phyloP scores from a whole-genome alignment of 2,888 invertebrate genomes.

The Harmothoe impar region DNA sequence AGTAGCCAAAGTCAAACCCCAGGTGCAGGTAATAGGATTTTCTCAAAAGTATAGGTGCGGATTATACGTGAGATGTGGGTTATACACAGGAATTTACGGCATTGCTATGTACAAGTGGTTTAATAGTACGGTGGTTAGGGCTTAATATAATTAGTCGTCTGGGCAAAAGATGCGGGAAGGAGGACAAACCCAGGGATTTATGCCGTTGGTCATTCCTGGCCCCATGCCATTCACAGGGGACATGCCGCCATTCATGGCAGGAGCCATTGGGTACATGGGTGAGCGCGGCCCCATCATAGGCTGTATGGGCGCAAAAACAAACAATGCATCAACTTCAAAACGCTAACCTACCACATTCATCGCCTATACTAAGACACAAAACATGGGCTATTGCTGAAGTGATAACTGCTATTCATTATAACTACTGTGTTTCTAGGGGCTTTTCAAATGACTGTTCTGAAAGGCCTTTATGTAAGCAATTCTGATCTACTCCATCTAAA shows the following conservation, averaged over 20 bases:
- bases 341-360: background rate
- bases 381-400: too few relatives aligned
- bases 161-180: background rate
- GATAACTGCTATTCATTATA: too few relatives aligned
- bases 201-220: conserved; percentile 34
- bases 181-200: conserved; percentile 53
- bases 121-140: background rate
- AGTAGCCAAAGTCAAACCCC: too few relatives aligned
- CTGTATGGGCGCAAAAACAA: background rate
- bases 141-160: background rate
- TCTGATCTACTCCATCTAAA: too few relatives aligned
- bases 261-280: conserved; percentile 17
- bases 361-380: too few relatives aligned
- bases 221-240: conserved; percentile 22
- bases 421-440: too few relatives aligned
- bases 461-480: too few relatives aligned
- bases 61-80: too few relatives aligned
- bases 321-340: background rate
- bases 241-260: conserved; percentile 48
- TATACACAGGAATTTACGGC: too few relatives aligned
- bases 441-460: too few relatives aligned
- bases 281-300: conserved; percentile 31
- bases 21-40: too few relatives aligned
- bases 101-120: background rate
- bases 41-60: too few relatives aligned